Evolutionary conservation across 64 coral and sea anemone species (phyloP).

Genomic region (Orbicella faveolata): DNA sequence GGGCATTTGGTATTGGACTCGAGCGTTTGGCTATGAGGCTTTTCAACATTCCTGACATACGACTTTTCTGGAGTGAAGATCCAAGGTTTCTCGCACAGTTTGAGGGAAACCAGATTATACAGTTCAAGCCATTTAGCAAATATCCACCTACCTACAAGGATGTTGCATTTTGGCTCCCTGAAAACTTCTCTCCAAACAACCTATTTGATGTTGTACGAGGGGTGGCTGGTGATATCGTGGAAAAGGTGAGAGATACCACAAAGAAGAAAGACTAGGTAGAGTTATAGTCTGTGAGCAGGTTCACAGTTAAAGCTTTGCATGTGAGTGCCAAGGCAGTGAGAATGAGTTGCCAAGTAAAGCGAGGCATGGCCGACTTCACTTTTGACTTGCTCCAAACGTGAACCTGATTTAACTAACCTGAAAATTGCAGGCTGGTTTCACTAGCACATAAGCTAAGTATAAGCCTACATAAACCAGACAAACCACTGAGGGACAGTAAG

Average conservation of each 20-base stretch:
- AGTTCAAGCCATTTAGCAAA: constrained; percentile 97
- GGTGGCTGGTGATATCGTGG: constrained; percentile 93
- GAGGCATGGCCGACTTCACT: too few relatives aligned
- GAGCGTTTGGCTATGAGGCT: constrained; percentile 94
- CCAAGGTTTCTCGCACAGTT: constrained; percentile 89
- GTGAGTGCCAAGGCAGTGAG: too few relatives aligned
- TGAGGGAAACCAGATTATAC: constrained; percentile 51
- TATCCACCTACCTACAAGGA: constrained; percentile 92
- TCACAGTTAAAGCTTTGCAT: too few relatives aligned
- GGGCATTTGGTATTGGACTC: constrained; percentile 97
- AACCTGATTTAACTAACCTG: too few relatives aligned
- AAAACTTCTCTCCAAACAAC: constrained; percentile 81
- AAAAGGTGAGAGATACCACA: constrained; percentile 64
- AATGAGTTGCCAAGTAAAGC: too few relatives aligned
- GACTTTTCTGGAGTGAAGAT: constrained; percentile 94
- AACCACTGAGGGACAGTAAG: too few relatives aligned
- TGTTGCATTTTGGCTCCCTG: constrained; percentile 83
- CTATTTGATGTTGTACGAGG: constrained; percentile 84
- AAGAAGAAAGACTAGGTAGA: background rate
- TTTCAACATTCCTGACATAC: constrained; percentile 95
- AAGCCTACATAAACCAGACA: too few relatives aligned
- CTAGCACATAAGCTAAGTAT: too few relatives aligned
- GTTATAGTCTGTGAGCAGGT: background rate
- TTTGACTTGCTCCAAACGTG: too few relatives aligned
- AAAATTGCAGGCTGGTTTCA: too few relatives aligned